These are phyloP conservation scores for Ornithoptera priamus DNA, from an alignment of 2,888 invertebrate species.

Conservation along the genomic window DNA sequence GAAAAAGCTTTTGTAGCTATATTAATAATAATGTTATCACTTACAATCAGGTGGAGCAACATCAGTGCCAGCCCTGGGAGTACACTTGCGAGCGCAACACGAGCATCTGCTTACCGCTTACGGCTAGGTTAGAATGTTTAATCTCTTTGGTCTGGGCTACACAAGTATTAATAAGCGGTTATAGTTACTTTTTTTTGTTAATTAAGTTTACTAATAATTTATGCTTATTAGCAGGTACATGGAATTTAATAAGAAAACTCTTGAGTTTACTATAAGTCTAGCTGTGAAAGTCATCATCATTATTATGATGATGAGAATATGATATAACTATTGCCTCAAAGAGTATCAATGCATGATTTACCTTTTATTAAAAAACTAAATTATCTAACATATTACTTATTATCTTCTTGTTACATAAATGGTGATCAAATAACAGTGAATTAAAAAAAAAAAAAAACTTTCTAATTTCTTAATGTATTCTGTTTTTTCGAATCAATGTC, in stretches of 20 bases:
- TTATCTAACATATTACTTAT: neutral
- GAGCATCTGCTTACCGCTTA: constrained; percentile 73
- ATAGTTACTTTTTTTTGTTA: neutral
- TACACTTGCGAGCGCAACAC: constrained; percentile 71
- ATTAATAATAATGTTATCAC: neutral
- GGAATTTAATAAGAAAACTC: too few relatives aligned
- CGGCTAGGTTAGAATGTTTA: constrained; percentile 67
- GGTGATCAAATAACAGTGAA: too few relatives aligned
- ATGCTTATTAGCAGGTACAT: too few relatives aligned
- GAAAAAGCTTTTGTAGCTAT: too few relatives aligned
- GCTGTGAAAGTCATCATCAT: too few relatives aligned
- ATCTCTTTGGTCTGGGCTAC: constrained; percentile 22
- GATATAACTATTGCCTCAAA: neutral
- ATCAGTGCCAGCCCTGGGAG: constrained; percentile 64
- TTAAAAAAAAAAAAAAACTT: too few relatives aligned
- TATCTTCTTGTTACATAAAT: neutral
- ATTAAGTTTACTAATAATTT: neutral
- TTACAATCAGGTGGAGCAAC: constrained; percentile 38
- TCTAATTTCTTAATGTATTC: too few relatives aligned
- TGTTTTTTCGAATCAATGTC: too few relatives aligned
- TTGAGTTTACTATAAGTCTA: too few relatives aligned
- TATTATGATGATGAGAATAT: too few relatives aligned
- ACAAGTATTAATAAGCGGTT: neutral
- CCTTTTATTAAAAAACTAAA: neutral
- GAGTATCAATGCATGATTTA: neutral